Evolutionary conservation across 2,113 vertebrate species (phyloP).

Genomic region (Lynx canadensis): DNA sequence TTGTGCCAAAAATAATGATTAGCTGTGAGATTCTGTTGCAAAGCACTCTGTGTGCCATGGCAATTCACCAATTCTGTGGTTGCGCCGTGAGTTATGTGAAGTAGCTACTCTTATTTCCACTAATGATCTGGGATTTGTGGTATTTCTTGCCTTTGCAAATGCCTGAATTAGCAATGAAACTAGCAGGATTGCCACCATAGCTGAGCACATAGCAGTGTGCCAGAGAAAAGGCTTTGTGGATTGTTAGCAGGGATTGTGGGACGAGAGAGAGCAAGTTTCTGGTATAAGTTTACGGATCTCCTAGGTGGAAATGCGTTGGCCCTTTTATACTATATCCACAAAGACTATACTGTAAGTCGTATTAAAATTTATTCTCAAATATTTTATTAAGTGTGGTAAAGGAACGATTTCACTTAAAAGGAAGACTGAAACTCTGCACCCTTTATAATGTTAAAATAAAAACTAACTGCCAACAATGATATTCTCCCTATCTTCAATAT

Average conservation of each 20-base stretch:
- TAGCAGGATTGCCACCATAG: background rate
- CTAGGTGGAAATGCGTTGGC: background rate
- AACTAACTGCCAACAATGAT: background rate
- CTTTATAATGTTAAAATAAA: background rate
- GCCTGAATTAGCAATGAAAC: background rate
- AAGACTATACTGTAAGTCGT: background rate
- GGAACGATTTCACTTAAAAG: slow-evolving; percentile 18
- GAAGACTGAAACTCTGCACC: background rate
- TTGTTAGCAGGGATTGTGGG: background rate
- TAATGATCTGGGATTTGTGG: background rate
- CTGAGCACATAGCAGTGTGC: background rate
- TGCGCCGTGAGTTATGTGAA: background rate
- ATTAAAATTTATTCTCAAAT: background rate
- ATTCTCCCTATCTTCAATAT: background rate
- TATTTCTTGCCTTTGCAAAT: slow-evolving; percentile 32
- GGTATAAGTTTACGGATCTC: background rate
- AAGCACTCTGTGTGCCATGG: background rate
- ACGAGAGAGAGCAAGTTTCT: background rate
- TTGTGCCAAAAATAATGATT: background rate
- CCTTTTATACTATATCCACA: background rate
- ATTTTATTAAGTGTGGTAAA: background rate
- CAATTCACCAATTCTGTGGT: background rate
- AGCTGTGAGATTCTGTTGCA: background rate
- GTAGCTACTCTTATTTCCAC: slow-evolving; percentile 42
- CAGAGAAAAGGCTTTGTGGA: background rate